A percentile compares a stretch with the other conserved stretches of the same genome.
These are phyloP conservation scores for Fulica atra DNA, from an alignment of 2,113 vertebrate genomes.

Conservation along the genomic window DNA sequence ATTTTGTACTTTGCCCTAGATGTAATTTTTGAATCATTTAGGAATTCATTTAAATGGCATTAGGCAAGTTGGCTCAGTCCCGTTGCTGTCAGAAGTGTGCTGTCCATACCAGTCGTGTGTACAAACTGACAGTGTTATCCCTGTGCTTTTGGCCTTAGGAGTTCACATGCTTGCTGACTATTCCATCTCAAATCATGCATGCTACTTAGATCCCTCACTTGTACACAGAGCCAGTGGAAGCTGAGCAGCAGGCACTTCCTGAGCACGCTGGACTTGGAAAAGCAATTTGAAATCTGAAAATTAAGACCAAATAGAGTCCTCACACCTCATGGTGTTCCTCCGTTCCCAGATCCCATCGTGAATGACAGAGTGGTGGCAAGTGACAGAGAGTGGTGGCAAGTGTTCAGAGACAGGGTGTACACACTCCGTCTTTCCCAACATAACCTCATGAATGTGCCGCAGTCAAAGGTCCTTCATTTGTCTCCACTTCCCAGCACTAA, in stretches of 20 bases:
- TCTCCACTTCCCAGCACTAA: neutral
- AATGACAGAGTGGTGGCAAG: neutral
- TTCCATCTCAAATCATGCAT: neutral
- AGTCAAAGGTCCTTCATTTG: neutral
- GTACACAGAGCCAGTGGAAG: neutral
- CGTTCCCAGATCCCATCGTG: neutral
- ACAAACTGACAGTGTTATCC: neutral
- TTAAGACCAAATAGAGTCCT: neutral
- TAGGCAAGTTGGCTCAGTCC: neutral
- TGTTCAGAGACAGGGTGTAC: neutral
- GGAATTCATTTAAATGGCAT: neutral
- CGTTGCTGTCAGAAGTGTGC: neutral
- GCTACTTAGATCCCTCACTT: neutral
- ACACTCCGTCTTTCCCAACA: neutral
- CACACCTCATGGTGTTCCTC: neutral
- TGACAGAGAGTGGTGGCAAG: neutral
- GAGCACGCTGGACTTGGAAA: neutral
- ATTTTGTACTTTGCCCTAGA: neutral
- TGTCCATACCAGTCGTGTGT: neutral
- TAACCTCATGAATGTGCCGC: accelerated
- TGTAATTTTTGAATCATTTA: neutral
- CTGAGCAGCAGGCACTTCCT: neutral
- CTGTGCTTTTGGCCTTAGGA: neutral
- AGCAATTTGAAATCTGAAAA: neutral
- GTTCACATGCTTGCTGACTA: accelerated